Conservation (phyloP, 1,140 invertebrate genomes). For the Pseudobourletiella spinata region DNA sequence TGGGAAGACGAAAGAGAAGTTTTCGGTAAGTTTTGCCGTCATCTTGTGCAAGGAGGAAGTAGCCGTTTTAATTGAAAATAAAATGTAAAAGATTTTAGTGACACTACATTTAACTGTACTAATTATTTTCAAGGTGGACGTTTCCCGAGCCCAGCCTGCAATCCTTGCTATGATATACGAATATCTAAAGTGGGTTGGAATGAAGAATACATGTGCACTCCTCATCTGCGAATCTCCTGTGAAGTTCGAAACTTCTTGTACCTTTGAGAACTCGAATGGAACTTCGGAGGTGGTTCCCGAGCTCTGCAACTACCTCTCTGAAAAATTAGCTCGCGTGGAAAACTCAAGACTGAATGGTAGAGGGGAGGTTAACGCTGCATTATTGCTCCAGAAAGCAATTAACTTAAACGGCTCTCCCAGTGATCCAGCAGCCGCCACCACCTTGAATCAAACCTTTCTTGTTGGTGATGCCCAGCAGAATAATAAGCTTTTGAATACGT, state of each 20-base stretch:
- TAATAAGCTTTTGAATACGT: not conserved
- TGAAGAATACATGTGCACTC: conserved; percentile 15
- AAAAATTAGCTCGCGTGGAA: not conserved
- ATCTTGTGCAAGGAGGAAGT: not conserved
- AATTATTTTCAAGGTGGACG: conserved; percentile 4
- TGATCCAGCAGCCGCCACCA: no score
- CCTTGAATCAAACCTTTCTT: not conserved
- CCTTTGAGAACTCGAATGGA: not conserved
- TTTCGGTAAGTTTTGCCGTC: conserved; percentile 1
- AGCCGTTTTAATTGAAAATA: no score
- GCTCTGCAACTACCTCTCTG: not conserved
- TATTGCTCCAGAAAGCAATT: no score
- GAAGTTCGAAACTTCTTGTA: not conserved
- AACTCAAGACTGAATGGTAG: no score
- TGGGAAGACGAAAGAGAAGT: conserved; percentile 8
- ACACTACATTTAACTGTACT: not conserved
- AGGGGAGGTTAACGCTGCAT: no score
- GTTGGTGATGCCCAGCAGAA: not conserved
- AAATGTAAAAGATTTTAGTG: no score
- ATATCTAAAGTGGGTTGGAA: conserved; percentile 24
- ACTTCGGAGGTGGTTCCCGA: not conserved
- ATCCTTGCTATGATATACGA: conserved; percentile 18
- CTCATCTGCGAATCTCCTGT: conserved; percentile 20
- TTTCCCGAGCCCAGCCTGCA: not conserved
- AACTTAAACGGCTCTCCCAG: no score